Base-by-base conservation (phyloP, 1,140 invertebrate genomes). In the Hypothenemus hampei region DNA sequence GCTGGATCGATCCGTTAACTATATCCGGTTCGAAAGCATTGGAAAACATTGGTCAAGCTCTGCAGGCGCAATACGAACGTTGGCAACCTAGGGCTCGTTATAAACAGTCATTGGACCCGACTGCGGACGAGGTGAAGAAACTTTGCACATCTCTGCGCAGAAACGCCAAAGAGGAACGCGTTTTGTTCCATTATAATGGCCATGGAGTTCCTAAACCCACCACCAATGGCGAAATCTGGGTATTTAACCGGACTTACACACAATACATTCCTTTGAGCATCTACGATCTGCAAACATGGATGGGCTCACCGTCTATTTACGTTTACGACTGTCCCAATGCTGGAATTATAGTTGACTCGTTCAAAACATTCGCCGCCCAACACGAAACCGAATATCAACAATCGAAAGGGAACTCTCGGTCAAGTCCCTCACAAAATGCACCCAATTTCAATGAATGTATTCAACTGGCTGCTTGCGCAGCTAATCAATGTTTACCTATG, bases 251-350 rank as follows among this genome's bases (percentile, higher is more conserved):
- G 85, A 91, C 84, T 51, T 98, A 94, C 72, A 98, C 95, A 0
- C 95, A 99, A 76, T 99, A 99, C 76, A 99, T 99, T 76, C 97
- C 97, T 45, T 76, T 99, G 63, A 98, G 94, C 40, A 85, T 99
- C 29, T 98, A 95, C 73, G 97, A 99, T 77, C 80, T 99, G 40
- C 96, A 99, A 77, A 89, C 88, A 18, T 99, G 97, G 97, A 98
- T 99, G 93, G 93, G 93, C 44, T 87, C 91, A 44, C 97, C 97
- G 4, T 97, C 95, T 33, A 97, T 99, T 54, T 99, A 98, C 77
- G 95, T 99, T 6, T 99, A 97, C 76, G 97, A 99, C 73, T 99
- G 96, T 76, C 97, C 93, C 20, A 97, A 96, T 79, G 97, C 97
- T 7, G 96, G 95, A 31, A 89, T 95, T 46, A 97, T 98, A 63